Conservation (phyloP, 2,797 vertebrate genomes). For the Leptoclinus maculatus region DNA sequence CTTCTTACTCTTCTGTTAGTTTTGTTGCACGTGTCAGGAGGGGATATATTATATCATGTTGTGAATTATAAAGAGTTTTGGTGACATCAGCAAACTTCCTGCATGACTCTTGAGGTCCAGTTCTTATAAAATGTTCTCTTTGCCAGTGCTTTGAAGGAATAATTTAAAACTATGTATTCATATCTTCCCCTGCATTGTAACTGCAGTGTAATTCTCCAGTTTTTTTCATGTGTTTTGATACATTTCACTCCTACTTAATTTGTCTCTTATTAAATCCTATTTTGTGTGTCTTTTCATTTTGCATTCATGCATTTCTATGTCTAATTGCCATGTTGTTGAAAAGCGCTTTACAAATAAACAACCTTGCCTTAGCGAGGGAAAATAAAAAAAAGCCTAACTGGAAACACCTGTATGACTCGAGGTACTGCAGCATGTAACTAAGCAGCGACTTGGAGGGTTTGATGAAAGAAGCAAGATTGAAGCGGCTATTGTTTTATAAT, state of each 20-base stretch:
- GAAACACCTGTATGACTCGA: constrained; percentile 33
- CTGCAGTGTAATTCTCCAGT: background rate
- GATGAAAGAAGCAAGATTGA: background rate
- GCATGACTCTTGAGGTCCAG: background rate
- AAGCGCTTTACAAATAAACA: background rate
- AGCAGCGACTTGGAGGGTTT: background rate
- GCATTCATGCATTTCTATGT: background rate
- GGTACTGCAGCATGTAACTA: constrained; percentile 6
- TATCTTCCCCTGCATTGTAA: background rate
- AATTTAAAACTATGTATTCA: background rate
- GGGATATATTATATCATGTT: background rate
- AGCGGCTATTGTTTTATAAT: background rate
- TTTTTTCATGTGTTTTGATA: background rate
- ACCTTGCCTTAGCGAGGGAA: background rate
- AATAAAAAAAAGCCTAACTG: constrained; percentile 15
- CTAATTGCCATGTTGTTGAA: background rate
- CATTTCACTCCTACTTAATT: background rate
- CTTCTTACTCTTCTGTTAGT: background rate
- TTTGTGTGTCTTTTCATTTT: background rate
- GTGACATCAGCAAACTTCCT: background rate
- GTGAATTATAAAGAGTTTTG: background rate
- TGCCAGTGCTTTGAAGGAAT: background rate
- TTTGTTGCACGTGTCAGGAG: background rate
- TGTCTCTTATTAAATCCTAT: background rate
- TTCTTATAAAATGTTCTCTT: background rate